These are phyloP conservation scores for Blastobasis adustella DNA, from an alignment of 2,888 invertebrate genomes.

Conservation along the genomic window DNA sequence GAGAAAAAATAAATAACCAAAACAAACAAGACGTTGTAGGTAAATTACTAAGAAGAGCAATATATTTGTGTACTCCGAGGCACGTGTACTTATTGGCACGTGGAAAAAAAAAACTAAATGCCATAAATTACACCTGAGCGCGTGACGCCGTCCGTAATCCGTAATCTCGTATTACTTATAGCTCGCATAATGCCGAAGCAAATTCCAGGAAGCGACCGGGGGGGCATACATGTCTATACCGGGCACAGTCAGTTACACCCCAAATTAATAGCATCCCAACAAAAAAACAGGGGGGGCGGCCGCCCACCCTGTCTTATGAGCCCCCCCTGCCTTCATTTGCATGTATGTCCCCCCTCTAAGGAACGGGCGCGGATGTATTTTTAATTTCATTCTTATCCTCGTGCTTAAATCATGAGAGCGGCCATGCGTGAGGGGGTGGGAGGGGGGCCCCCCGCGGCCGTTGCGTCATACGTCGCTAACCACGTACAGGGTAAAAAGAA, in stretches of 20 bases:
- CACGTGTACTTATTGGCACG: background rate
- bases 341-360: constrained; percentile 73
- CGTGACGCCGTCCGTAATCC: constrained; percentile 56
- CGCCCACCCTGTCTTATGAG: too few relatives aligned
- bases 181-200: constrained; percentile 28
- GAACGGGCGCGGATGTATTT: constrained; percentile 71
- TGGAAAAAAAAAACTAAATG: constrained; percentile 10
- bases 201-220: constrained; percentile 47
- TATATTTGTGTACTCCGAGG: background rate
- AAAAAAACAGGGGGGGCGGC: constrained; percentile 51
- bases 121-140: constrained; percentile 53
- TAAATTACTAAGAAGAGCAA: too few relatives aligned
- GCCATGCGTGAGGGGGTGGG: constrained; percentile 69
- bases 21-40: too few relatives aligned
- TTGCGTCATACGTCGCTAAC: constrained; percentile 75
- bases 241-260: constrained; percentile 69
- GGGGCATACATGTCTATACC: constrained; percentile 44
- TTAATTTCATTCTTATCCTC: constrained; percentile 75
- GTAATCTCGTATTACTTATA: constrained; percentile 58
- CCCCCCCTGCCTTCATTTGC: constrained; percentile 51
- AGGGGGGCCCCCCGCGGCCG: constrained; percentile 42
- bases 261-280: constrained; percentile 74
- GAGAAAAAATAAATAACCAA: too few relatives aligned
- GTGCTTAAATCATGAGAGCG: constrained; percentile 75
- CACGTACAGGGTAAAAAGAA: constrained; percentile 73